Base-by-base conservation (phyloP, 2,797 vertebrate species). In the Philypnodon macrostomus region DNA sequence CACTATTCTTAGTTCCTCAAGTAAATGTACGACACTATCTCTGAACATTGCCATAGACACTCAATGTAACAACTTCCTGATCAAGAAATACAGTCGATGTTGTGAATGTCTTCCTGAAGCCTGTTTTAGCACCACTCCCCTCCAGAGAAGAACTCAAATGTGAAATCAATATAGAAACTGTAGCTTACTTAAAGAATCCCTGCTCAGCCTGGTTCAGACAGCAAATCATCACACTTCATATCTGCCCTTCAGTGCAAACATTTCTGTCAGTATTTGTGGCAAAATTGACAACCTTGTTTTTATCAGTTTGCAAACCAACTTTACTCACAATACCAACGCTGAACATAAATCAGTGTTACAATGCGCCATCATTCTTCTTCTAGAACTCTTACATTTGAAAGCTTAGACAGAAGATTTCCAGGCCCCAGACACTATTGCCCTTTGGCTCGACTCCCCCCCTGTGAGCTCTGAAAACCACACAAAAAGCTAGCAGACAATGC, bases 21-120 rank as follows among this genome's bases (percentile, higher is more conserved):
- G n/a, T n/a, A n/a, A n/a, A n/a, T n/a, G n/a, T n/a, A n/a, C n/a
- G n/a, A n/a, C n/a, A n/a, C n/a, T n/a, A n/a, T n/a, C n/a, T n/a
- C n/a, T n/a, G n/a, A n/a, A n/a, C n/a, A n/a, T n/a, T n/a, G 53
- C 60, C 72, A 47, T n/a, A 56, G 51, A 41, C 53, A 50, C 36
- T n/a, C n/a, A n/a, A 41, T 10, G 35, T 21, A 52, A 45, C 34
- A 57, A 56, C 29, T 2, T 23, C 39, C 17, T 30, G 49, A 61
- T 41, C 48, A 41, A 45, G 8, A 53, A 14, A 58, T 5, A 27
- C 39, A 49, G 36, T 24, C 10, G 60, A 35, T 15, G 1, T 41
- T 38, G n/a, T 15, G 37, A 54, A 58, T 34, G 37, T 40, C 47
- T 32, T 44, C 13, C 0, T 16, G 17, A 38, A 57, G 60, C 5